Conservation (phyloP, 2,797 vertebrate genomes). For the Geotrypetes seraphini region DNA sequence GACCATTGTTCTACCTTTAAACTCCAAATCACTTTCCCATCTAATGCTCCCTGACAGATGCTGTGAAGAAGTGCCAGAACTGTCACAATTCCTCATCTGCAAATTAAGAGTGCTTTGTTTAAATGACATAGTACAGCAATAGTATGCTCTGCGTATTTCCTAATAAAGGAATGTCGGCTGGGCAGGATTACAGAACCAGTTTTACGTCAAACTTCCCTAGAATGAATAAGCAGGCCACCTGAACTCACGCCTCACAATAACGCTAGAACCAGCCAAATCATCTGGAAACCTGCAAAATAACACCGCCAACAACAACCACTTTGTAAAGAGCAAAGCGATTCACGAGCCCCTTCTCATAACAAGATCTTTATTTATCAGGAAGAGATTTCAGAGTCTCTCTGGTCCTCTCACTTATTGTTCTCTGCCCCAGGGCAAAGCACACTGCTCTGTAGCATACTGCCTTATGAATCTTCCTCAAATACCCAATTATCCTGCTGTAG, state of each 20-base stretch:
- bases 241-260: conserved; percentile 3
- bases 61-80: conserved; percentile 29
- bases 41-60: conserved; percentile 29
- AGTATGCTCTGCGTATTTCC: conserved; percentile 40
- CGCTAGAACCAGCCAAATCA: conserved; percentile 19
- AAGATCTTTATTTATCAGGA: conserved; percentile 40
- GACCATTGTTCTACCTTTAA: conserved; percentile 48
- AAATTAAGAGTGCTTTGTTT: too few relatives aligned
- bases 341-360: conserved; percentile 14
- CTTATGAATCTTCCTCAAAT: conserved; percentile 62
- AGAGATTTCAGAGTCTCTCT: conserved; percentile 18
- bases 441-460: conserved; percentile 33
- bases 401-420: conserved; percentile 17
- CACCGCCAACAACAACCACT: too few relatives aligned
- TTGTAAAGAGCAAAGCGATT: conserved; percentile 1
- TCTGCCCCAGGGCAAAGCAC: conserved; percentile 41
- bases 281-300: too few relatives aligned
- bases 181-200: conserved; percentile 14
- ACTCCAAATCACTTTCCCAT: conserved; percentile 27
- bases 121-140: conserved; percentile 27
- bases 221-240: conserved; percentile 4
- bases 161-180: conserved; percentile 52
- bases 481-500: conserved; percentile 55
- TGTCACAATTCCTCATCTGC: conserved; percentile 41
- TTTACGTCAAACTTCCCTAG: conserved; percentile 33